Percentiles rank a stretch among this genome's conserved stretches.
These are phyloP conservation scores for Himalopsyche japonica DNA, from an alignment of 2,888 invertebrate species.

Conservation along the genomic window DNA sequence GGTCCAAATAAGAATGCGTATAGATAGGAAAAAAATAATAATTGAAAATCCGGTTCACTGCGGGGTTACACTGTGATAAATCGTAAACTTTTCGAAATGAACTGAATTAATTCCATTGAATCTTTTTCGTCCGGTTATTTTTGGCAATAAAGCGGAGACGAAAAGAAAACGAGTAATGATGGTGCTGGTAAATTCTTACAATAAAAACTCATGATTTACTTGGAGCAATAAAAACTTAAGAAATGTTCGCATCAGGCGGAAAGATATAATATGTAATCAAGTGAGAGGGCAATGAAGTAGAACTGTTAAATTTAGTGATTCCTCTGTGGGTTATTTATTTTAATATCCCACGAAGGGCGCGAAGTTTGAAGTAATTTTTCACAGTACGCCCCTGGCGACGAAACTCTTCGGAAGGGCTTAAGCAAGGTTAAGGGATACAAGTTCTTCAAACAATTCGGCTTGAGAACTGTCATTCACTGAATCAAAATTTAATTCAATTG, in stretches of 20 bases:
- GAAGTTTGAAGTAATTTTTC: constrained; percentile 13
- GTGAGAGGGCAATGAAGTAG: neutral
- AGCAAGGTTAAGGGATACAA: neutral
- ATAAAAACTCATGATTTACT: neutral
- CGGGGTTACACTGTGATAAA: no score
- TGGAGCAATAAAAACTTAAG: neutral
- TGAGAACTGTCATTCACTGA: neutral
- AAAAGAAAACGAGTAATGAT: neutral
- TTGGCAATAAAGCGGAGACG: neutral
- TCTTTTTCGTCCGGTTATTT: neutral
- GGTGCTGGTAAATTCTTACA: neutral
- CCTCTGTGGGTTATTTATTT: constrained; percentile 19
- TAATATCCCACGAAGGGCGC: constrained; percentile 18
- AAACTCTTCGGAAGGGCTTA: neutral
- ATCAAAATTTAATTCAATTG: no score
- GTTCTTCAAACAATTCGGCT: neutral
- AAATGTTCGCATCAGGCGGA: neutral
- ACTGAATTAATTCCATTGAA: neutral
- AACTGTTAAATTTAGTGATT: constrained; percentile 9
- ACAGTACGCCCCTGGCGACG: constrained; percentile 9
- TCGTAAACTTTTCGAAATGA: neutral
- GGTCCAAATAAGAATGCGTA: no score
- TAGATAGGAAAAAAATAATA: no score
- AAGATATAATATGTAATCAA: neutral
- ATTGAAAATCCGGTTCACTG: no score